Conservation (phyloP, 53 echinoderm and acorn worm species). For the Mesocentrotus franciscanus region DNA sequence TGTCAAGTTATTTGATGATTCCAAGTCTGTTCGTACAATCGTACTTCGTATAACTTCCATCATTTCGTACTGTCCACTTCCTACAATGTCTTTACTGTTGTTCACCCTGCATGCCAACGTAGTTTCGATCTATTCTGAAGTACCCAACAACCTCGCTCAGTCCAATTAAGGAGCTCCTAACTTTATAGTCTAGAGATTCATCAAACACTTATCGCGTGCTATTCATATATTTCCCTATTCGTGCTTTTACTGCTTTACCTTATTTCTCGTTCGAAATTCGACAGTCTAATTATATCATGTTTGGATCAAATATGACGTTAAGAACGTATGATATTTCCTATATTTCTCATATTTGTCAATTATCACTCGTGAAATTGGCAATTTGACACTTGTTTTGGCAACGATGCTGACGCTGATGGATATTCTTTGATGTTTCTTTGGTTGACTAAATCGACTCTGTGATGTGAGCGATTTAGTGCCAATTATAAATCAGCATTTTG, state of each 20-base stretch:
- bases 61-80: neutral
- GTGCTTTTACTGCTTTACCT: too few relatives aligned
- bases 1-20: neutral
- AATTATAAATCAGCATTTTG: slow-evolving; percentile 45
- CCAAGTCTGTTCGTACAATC: neutral
- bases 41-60: neutral
- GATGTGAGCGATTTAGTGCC: slow-evolving; percentile 48
- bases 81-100: neutral
- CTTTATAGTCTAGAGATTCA: too few relatives aligned
- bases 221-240: too few relatives aligned
- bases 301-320: neutral
- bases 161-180: too few relatives aligned
- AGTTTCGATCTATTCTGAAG: neutral
- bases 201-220: too few relatives aligned
- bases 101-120: neutral
- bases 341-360: slow-evolving; percentile 28
- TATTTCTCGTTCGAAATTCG: too few relatives aligned
- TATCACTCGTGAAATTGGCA: slow-evolving; percentile 34
- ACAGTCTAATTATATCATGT: neutral
- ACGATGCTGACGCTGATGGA: neutral
- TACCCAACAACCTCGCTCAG: too few relatives aligned
- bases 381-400: slow-evolving; percentile 50
- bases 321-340: neutral
- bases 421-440: neutral
- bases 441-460: neutral